phyloP scores from a whole-genome alignment of 2,888 invertebrate genomes.

The Sympetrum striolatum region DNA sequence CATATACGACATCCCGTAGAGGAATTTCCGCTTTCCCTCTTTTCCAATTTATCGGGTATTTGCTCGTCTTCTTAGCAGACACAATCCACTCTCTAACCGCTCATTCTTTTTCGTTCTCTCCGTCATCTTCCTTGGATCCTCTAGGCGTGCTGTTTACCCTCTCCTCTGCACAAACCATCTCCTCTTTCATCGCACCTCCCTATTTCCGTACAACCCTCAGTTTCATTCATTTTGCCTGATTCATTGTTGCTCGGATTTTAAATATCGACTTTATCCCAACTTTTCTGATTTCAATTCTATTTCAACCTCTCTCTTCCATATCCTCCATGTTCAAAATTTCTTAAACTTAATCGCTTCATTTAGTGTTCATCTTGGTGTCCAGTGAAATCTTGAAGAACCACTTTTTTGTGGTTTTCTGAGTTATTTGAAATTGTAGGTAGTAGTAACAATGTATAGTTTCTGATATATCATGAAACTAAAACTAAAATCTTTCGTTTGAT shows the following conservation, averaged over 20 bases:
- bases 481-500: too few relatives aligned
- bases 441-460: too few relatives aligned
- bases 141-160: constrained; percentile 12
- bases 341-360: too few relatives aligned
- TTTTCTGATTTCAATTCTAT: background rate
- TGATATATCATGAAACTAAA: too few relatives aligned
- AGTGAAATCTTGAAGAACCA: too few relatives aligned
- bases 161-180: background rate
- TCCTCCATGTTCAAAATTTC: background rate
- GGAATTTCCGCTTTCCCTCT: constrained; percentile 20
- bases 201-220: background rate
- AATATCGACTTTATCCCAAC: background rate
- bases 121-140: background rate
- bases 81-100: background rate
- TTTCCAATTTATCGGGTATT: constrained; percentile 24
- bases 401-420: too few relatives aligned
- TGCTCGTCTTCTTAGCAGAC: constrained; percentile 33
- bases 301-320: background rate
- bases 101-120: background rate
- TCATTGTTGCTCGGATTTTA: background rate
- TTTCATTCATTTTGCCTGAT: background rate
- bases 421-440: too few relatives aligned
- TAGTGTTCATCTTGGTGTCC: too few relatives aligned
- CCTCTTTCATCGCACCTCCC: background rate
- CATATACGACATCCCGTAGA: constrained; percentile 24